These are phyloP conservation scores for Callipepla californica DNA, from an alignment of 2,113 vertebrate species.

Conservation along the genomic window DNA sequence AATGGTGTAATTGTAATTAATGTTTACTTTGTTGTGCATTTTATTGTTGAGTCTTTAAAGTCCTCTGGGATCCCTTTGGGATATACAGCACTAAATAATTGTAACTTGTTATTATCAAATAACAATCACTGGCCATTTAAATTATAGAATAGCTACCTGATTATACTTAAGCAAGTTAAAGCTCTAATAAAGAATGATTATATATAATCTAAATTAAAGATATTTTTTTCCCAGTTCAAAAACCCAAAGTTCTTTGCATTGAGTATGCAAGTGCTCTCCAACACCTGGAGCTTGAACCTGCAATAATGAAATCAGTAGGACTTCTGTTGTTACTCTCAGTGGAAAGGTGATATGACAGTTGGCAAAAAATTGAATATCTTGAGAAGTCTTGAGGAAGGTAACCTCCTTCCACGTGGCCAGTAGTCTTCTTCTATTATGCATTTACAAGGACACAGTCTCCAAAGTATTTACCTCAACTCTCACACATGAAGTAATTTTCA, in stretches of 20 bases:
- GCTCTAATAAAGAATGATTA: constrained; percentile 46
- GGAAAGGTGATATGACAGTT: not conserved
- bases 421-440: not conserved
- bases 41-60: constrained; percentile 60
- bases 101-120: constrained; percentile 67
- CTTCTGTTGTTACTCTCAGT: not conserved
- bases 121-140: constrained; percentile 62
- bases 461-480: not conserved
- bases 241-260: constrained; percentile 15
- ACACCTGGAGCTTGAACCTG: not conserved
- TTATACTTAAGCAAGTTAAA: constrained; percentile 62
- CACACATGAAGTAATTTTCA: not conserved
- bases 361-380: not conserved
- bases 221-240: constrained; percentile 35
- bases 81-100: constrained; percentile 57
- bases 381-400: not conserved
- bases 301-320: not conserved
- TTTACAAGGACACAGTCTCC: not conserved
- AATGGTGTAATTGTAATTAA: constrained; percentile 59
- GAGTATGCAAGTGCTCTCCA: not conserved
- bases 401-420: not conserved
- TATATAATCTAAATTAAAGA: constrained; percentile 58
- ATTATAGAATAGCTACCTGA: constrained; percentile 67
- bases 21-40: constrained; percentile 61
- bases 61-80: constrained; percentile 51